These are phyloP conservation scores for Brachypodius melanocephalos DNA, from an alignment of 2,113 vertebrate genomes.

Conservation along the genomic window DNA sequence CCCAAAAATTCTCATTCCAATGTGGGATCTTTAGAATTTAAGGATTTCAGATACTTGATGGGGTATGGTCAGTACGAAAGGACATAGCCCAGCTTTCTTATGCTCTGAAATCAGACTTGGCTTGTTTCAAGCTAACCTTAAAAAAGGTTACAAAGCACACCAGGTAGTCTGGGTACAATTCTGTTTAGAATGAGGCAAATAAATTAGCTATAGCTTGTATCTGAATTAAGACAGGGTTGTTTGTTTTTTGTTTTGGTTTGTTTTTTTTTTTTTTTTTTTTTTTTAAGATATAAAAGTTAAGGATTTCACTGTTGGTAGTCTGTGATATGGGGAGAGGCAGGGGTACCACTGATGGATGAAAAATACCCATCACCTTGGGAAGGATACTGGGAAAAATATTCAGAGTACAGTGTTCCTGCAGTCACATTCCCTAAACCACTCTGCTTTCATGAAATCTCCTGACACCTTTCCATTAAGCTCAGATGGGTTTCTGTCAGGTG, in stretches of 20 bases:
- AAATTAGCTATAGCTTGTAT: not conserved
- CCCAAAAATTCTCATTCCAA: not conserved
- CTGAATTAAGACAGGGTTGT: not conserved
- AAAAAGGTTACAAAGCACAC: not conserved
- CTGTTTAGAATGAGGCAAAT: not conserved
- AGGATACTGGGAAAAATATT: not conserved
- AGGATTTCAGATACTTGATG: not conserved
- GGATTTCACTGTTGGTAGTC: not conserved
- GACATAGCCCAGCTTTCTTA: not conserved
- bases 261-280: no score
- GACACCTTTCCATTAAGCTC: not conserved
- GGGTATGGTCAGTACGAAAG: not conserved
- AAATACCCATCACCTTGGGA: not conserved
- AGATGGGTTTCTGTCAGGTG: not conserved
- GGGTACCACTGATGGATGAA: not conserved
- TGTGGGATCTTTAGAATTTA: not conserved
- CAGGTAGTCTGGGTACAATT: not conserved
- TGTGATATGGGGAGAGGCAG: not conserved
- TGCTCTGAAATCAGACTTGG: not conserved
- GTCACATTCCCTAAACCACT: accelerated
- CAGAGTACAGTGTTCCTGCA: not conserved
- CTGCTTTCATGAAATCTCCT: not conserved
- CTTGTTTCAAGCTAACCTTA: not conserved
- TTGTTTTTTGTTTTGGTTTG: not conserved
- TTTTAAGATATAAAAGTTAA: not conserved